Evolutionary conservation across 2,113 vertebrate genomes (phyloP).

Genomic region (Microcebus ravelobensis): DNA sequence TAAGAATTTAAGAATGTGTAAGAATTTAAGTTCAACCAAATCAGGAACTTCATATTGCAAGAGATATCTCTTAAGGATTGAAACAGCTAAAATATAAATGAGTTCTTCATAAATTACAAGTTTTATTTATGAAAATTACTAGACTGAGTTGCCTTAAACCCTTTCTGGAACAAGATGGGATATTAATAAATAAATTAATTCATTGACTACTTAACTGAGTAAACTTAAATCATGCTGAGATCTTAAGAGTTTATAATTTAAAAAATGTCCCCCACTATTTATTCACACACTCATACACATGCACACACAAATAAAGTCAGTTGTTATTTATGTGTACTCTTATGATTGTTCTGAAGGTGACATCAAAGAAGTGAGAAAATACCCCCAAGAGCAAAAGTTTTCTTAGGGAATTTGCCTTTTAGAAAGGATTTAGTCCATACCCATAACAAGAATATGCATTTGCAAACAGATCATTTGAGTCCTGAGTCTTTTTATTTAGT

Average conservation of each 20-base stretch:
- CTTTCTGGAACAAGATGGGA: background rate
- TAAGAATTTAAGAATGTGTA: background rate
- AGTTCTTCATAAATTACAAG: background rate
- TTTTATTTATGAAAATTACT: background rate
- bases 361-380: background rate
- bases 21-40: background rate
- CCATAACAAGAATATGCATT: background rate
- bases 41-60: background rate
- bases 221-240: background rate
- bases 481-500: background rate
- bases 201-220: background rate
- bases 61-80: background rate
- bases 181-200: background rate
- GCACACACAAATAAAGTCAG: background rate
- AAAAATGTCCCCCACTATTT: background rate
- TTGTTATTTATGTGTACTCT: background rate
- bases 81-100: background rate
- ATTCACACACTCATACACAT: background rate
- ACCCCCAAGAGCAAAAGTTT: background rate
- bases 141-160: background rate
- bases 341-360: background rate
- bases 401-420: background rate
- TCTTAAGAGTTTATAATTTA: background rate
- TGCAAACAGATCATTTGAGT: background rate
- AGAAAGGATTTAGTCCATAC: background rate